A percentile compares a stretch with the other conserved stretches of the same genome.
phyloP scores from a whole-genome alignment of 2,113 vertebrate genomes.

The Semnopithecus entellus region DNA sequence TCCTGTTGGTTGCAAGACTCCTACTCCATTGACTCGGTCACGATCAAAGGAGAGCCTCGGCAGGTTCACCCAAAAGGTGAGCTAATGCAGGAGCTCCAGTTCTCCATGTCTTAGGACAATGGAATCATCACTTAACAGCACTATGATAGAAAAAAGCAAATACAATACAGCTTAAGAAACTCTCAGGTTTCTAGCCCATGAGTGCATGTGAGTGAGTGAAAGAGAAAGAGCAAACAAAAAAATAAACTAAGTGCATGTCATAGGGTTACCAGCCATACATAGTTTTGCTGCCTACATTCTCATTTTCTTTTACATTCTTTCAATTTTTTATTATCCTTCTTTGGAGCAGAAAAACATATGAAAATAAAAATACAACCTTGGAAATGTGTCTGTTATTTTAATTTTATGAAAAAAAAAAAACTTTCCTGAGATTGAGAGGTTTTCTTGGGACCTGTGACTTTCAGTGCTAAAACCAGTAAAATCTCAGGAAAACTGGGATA shows the following conservation, averaged over 20 bases:
- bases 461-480: not conserved
- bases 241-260: not conserved
- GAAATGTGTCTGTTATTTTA: not conserved
- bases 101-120: not conserved
- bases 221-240: not conserved
- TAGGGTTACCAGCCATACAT: not conserved
- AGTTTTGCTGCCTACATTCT: not conserved
- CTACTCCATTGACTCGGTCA: fast-evolving
- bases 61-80: not conserved
- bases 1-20: not conserved
- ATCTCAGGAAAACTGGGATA: not conserved
- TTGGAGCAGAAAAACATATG: not conserved
- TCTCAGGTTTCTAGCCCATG: not conserved
- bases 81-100: not conserved
- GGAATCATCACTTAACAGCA: not conserved
- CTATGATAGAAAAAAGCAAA: not conserved
- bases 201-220: not conserved
- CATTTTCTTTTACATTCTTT: constrained; percentile 31
- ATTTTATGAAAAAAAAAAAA: not conserved
- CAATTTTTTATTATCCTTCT: not conserved
- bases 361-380: not conserved
- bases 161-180: not conserved
- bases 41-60: not conserved
- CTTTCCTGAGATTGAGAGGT: not conserved
- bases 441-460: not conserved